Evolutionary conservation across 2,113 vertebrate genomes (phyloP).

Genomic region (Podilymbus podiceps): DNA sequence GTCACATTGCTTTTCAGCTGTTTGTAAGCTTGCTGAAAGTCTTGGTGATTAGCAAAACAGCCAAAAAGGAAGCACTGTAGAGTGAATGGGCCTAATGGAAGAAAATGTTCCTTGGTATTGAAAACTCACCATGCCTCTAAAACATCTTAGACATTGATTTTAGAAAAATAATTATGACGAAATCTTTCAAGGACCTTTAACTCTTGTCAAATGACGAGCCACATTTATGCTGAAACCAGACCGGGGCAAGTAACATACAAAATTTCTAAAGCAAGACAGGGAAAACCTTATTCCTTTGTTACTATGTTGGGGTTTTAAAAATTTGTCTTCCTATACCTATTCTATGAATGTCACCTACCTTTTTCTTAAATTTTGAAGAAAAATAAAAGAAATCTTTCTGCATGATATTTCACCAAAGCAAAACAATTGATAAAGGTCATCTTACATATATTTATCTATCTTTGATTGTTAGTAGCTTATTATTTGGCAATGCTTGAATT

Average conservation of each 20-base stretch:
- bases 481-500: conserved; percentile 20
- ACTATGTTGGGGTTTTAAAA: not conserved
- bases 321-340: not conserved
- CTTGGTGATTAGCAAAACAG: not conserved
- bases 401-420: not conserved
- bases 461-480: not conserved
- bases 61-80: not conserved
- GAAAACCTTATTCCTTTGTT: not conserved
- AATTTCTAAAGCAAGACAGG: not conserved
- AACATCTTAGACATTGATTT: not conserved
- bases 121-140: not conserved
- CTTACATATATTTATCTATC: not conserved
- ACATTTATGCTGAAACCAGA: not conserved
- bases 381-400: not conserved
- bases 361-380: not conserved
- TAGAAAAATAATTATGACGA: not conserved
- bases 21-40: not conserved
- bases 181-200: not conserved
- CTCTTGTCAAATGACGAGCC: not conserved
- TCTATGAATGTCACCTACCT: not conserved
- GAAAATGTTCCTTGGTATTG: not conserved
- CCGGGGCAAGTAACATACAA: not conserved
- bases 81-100: not conserved
- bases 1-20: not conserved
- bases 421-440: not conserved